These are phyloP conservation scores for Trissolcus japonicus DNA, from an alignment of 2,888 invertebrate genomes.

Conservation along the genomic window DNA sequence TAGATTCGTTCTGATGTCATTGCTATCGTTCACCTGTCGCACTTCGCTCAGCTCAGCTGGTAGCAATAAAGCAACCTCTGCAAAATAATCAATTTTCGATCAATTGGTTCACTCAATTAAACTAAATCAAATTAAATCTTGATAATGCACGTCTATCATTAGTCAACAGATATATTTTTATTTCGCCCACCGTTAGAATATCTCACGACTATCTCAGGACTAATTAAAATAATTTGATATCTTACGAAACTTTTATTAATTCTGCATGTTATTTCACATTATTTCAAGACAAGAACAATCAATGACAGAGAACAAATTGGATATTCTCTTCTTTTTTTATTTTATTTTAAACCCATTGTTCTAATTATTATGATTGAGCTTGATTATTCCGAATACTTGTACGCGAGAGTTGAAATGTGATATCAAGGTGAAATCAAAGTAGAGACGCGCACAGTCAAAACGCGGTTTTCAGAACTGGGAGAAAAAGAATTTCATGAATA, in stretches of 20 bases:
- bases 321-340: too few species aligned
- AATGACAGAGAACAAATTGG: too few species aligned
- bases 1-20: slow-evolving; percentile 88
- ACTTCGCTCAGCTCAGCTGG: slow-evolving; percentile 87
- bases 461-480: neutral
- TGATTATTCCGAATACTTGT: neutral
- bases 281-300: too few species aligned
- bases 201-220: neutral
- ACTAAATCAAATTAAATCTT: neutral
- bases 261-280: too few species aligned
- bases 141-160: neutral
- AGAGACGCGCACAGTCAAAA: too few species aligned
- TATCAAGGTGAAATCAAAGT: too few species aligned
- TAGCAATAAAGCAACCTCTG: slow-evolving; percentile 89
- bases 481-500: too few species aligned
- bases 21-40: slow-evolving; percentile 87
- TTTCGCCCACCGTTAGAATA: neutral
- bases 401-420: too few species aligned
- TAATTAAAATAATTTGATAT: neutral
- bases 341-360: too few species aligned
- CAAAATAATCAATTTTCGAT: slow-evolving; percentile 24
- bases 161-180: neutral
- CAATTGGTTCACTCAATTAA: neutral
- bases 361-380: too few species aligned
- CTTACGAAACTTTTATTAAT: neutral